Evolutionary conservation across 2,797 vertebrate species (phyloP), one percentile per base, ranked within the genome.

Genomic region (Coregonus ussuriensis): DNA sequence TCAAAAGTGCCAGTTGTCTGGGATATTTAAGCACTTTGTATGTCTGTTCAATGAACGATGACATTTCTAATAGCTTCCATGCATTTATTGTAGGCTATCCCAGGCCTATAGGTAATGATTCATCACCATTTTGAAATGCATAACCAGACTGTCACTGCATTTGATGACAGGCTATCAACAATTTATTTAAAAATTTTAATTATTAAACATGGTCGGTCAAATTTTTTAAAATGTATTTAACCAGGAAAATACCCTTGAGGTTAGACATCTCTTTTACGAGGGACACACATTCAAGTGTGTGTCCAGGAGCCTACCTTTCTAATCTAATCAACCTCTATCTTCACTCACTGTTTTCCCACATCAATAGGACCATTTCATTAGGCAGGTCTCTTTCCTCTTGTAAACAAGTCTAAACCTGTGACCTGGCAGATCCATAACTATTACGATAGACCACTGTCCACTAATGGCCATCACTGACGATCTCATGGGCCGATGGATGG

Each of bases 351-450:
- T 25, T 25, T 63, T 25, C 54, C 9, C 25, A 25, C 3, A 29
- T 65, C 31, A 68, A 68, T 37, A 68, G 6, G 31, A 29, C 11
- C 33, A 68, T 68, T 35, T 68, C 31, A 63, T 63, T 25, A 25
- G 59, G 21, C 21, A 68, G 66, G 33, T 33, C 37, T 68, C 4
- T 68, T 37, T 68, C 66, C 31, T 35, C 31, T 33, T 16, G 66
- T 37, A 68, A 68, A 68, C 66, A 68, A 68, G 15, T 18, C n/a
- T 63, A 25, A 33, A 68, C 33, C 2, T 68, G 33, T 68, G 66
- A 68, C 66, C 33, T 33, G 31, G 15, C 13, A 13, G n/a, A 13
- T 63, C 1, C 59, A 63, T 63, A 63, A 3, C 59, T 11, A 63
- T 29, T 68, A 68, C 5, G 37, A 15, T 37, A 33, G 31, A n/a